phyloP scores from a whole-genome alignment of 2,888 invertebrate species.

The Limnephilus marmoratus region DNA sequence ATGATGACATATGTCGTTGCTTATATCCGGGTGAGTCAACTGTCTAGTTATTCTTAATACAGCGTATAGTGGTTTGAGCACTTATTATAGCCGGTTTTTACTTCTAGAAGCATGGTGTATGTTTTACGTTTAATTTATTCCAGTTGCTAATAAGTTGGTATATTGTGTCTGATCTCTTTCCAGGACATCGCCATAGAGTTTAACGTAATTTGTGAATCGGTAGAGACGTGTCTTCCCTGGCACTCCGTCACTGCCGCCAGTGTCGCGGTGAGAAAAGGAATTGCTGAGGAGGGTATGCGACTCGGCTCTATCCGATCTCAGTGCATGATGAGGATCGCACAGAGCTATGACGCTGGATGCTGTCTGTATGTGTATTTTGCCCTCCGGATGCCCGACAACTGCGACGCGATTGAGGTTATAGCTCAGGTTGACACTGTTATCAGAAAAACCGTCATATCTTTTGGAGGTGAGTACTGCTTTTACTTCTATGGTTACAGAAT shows the following conservation, averaged over 20 bases:
- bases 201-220: conserved; percentile 94
- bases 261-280: conserved; percentile 90
- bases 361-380: conserved; percentile 97
- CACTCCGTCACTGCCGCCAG: conserved; percentile 89
- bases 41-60: too few species aligned
- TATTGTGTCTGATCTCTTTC: background rate
- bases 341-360: conserved; percentile 97
- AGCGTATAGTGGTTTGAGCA: too few species aligned
- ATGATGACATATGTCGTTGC: conserved; percentile 98
- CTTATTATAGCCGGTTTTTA: too few species aligned
- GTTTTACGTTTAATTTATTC: too few species aligned
- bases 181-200: conserved; percentile 94
- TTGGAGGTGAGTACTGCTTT: conserved; percentile 79
- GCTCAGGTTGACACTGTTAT: conserved; percentile 92
- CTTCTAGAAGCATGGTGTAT: too few species aligned
- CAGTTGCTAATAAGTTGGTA: background rate
- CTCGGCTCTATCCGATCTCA: conserved; percentile 80
- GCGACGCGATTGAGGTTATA: conserved; percentile 86
- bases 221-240: conserved; percentile 99
- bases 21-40: conserved; percentile 88
- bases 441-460: conserved; percentile 92
- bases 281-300: conserved; percentile 81
- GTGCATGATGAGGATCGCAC: conserved; percentile 93
- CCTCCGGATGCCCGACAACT: conserved; percentile 81
- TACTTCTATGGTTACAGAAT: too few species aligned